Evolutionary conservation across 2,797 vertebrate species (phyloP).

Genomic region (Amblyraja radiata): DNA sequence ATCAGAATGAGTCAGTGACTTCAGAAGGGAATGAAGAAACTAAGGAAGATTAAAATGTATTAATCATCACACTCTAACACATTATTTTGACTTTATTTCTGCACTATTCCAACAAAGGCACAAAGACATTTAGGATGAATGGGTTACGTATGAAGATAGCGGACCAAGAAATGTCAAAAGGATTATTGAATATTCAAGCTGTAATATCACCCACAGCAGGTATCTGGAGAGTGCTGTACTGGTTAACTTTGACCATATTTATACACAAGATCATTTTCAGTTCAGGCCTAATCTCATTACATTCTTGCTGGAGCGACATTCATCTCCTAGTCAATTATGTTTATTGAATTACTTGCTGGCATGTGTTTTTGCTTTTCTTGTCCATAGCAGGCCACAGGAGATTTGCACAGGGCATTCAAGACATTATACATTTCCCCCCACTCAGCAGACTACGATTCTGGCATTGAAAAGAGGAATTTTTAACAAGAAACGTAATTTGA

Average conservation of each 20-base stretch:
- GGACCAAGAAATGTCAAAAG: neutral
- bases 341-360: conserved; percentile 25
- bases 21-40: neutral
- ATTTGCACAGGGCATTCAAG: neutral
- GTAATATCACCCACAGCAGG: neutral
- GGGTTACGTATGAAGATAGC: neutral
- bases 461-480: neutral
- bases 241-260: neutral
- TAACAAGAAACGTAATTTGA: neutral
- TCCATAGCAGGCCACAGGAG: conserved; percentile 9
- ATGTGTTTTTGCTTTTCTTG: neutral
- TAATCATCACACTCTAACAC: neutral
- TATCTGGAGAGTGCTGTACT: neutral
- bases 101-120: neutral
- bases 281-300: conserved; percentile 20
- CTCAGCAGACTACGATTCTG: neutral
- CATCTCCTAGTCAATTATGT: conserved; percentile 1
- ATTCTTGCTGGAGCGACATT: neutral
- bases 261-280: conserved; percentile 26
- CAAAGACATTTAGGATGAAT: neutral
- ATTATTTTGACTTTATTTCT: neutral
- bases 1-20: neutral
- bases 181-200: neutral
- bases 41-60: neutral
- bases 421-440: neutral